Percentiles rank a stretch among this genome's conserved stretches.
These are phyloP conservation scores for Hydrocynus forskahlii DNA, from an alignment of 2,797 vertebrate species.

Conservation along the genomic window DNA sequence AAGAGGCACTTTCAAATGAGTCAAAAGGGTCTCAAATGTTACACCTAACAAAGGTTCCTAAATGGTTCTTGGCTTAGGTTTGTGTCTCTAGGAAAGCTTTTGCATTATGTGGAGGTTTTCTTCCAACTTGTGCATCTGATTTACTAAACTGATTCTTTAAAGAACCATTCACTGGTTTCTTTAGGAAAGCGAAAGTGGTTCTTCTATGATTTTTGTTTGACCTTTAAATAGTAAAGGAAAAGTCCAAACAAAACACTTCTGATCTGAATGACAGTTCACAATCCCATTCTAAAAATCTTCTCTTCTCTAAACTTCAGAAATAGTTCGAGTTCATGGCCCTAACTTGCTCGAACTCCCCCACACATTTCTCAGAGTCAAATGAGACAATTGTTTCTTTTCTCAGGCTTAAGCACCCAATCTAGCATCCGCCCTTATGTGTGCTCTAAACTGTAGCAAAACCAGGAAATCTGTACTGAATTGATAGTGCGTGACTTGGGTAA, in stretches of 20 bases:
- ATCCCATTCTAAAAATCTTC: not conserved
- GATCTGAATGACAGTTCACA: not conserved
- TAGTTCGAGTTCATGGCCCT: not conserved
- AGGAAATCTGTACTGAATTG: slow-evolving; percentile 66
- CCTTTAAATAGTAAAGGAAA: no score
- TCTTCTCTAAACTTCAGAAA: not conserved
- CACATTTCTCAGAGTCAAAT: slow-evolving; percentile 13
- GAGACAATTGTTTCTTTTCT: slow-evolving; percentile 31
- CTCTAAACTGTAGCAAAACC: slow-evolving; percentile 43
- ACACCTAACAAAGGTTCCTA: not conserved
- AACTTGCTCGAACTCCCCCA: slow-evolving; percentile 17
- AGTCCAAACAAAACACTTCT: not conserved
- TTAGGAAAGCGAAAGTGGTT: not conserved
- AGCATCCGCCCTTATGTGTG: not conserved
- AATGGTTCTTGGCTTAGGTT: no score
- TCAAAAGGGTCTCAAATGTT: not conserved
- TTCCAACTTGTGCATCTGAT: no score
- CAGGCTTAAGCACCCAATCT: slow-evolving; percentile 14
- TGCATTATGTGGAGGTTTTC: not conserved
- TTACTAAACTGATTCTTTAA: no score
- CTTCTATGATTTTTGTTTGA: no score
- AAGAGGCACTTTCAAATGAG: no score
- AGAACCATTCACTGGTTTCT: no score
- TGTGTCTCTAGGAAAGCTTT: no score
- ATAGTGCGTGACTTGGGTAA: slow-evolving; percentile 64